These are phyloP conservation scores for Arrhamphus sclerolepis DNA, from an alignment of 2,797 vertebrate species.

Conservation along the genomic window DNA sequence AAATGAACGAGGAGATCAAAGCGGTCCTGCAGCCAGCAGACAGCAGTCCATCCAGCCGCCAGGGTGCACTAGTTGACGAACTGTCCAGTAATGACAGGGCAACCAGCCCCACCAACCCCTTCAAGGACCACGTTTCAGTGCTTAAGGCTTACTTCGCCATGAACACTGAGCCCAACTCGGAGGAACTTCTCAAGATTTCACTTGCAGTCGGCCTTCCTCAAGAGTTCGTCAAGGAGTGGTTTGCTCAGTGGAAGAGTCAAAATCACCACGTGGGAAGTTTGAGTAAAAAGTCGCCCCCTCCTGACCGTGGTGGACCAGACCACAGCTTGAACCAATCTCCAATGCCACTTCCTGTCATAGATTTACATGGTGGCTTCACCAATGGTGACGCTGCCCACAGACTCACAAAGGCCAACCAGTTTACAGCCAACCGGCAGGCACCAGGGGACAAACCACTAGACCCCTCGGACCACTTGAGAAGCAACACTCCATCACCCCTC, in stretches of 20 bases:
- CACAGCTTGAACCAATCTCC: slow-evolving; percentile 85
- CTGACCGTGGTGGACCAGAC: slow-evolving; percentile 84
- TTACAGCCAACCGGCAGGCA: slow-evolving; percentile 85
- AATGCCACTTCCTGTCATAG: slow-evolving; percentile 78
- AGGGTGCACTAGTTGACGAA: slow-evolving; percentile 80
- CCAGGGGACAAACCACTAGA: slow-evolving; percentile 81
- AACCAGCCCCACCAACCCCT: slow-evolving; percentile 87
- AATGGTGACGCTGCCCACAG: slow-evolving; percentile 89
- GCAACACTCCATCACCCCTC: slow-evolving; percentile 93
- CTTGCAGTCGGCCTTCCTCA: slow-evolving; percentile 95
- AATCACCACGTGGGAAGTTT: slow-evolving; percentile 76
- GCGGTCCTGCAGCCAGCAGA: slow-evolving; percentile 92
- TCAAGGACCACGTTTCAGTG: slow-evolving; percentile 95
- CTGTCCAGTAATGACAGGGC: slow-evolving; percentile 86
- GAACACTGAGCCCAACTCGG: slow-evolving; percentile 95
- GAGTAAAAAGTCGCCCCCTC: slow-evolving; percentile 84
- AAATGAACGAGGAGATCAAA: slow-evolving; percentile 98
- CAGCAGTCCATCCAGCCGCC: slow-evolving; percentile 81
- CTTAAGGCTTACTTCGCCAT: slow-evolving; percentile 95
- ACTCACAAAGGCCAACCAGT: slow-evolving; percentile 89
- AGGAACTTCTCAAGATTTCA: slow-evolving; percentile 98
- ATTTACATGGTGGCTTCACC: slow-evolving; percentile 75
- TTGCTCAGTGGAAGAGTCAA: slow-evolving; percentile 92
- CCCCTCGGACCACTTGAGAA: slow-evolving; percentile 90
- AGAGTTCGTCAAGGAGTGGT: slow-evolving; percentile 96